Conservation (phyloP, 1,140 invertebrate genomes). For the Aphaenogaster floridana region DNA sequence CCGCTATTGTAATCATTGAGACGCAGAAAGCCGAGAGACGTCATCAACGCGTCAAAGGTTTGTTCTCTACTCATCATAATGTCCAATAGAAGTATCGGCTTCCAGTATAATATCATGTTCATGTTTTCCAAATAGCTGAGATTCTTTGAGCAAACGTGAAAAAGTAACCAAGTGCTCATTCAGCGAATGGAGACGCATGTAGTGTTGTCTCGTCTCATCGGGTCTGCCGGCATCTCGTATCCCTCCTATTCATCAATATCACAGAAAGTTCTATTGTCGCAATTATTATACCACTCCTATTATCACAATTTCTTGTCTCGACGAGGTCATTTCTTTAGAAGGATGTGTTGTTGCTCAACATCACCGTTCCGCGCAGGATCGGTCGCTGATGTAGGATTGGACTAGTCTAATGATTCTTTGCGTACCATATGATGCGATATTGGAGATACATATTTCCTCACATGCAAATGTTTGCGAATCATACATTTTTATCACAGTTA, state of each 20-base stretch:
- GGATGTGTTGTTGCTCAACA: background rate
- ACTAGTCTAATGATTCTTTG: slow-evolving; percentile 45
- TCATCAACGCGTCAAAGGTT: slow-evolving; percentile 76
- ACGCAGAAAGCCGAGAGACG: slow-evolving; percentile 64
- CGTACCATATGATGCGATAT: background rate
- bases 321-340: slow-evolving; percentile 25
- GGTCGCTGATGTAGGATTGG: slow-evolving; percentile 16
- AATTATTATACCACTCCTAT: background rate
- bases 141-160: background rate
- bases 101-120: background rate
- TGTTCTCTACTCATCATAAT: slow-evolving; percentile 34
- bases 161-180: background rate
- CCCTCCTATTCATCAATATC: background rate
- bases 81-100: too few species aligned
- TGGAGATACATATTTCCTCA: background rate
- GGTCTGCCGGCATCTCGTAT: background rate
- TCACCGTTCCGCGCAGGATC: slow-evolving; percentile 57
- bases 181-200: background rate
- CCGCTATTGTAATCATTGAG: slow-evolving; percentile 76
- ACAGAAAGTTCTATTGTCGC: background rate
- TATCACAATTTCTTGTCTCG: background rate
- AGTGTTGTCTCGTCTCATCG: background rate
- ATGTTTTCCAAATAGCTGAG: background rate
- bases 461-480: background rate
- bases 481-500: background rate